phyloP scores from a whole-genome alignment of 2,797 vertebrate genomes.

The Holocentrus rufus region DNA sequence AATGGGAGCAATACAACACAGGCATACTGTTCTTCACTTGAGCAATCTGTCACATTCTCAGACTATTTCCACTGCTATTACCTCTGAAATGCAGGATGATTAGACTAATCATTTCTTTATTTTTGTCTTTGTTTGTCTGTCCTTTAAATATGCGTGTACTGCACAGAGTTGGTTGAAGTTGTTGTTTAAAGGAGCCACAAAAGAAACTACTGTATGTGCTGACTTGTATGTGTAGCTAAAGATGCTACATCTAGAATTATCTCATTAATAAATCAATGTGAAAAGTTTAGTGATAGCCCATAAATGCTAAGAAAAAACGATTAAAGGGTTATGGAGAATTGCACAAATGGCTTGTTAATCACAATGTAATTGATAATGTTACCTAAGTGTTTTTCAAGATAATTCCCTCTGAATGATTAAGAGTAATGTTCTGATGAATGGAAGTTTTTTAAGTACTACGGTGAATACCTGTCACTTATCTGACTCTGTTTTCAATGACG shows the following conservation, averaged over 20 bases:
- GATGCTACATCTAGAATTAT: conserved; percentile 49
- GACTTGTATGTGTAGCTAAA: conserved; percentile 67
- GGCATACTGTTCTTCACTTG: conserved; percentile 23
- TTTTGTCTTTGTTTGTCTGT: conserved; percentile 36
- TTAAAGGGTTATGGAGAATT: not conserved
- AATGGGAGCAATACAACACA: conserved; percentile 21
- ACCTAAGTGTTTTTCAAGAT: conserved; percentile 64
- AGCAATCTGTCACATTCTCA: conserved; percentile 50
- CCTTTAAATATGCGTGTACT: conserved; percentile 33
- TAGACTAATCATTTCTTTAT: conserved; percentile 29
- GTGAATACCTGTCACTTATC: conserved; percentile 19
- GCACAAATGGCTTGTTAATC: conserved; percentile 34
- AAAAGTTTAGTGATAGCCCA: conserved; percentile 35
- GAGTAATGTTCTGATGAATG: conserved; percentile 66
- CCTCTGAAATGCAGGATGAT: conserved; percentile 49
- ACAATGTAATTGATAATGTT: conserved; percentile 23
- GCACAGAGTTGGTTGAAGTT: conserved; percentile 36
- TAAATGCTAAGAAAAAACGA: conserved; percentile 20
- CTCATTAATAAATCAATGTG: conserved; percentile 60
- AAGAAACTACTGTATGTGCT: conserved; percentile 21
- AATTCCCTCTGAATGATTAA: conserved; percentile 55
- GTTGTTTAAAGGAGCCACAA: conserved; percentile 48
- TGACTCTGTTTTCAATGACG: conserved; percentile 56
- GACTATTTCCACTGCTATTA: conserved; percentile 36
- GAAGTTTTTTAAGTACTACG: conserved; percentile 42